A percentile compares a stretch with the other conserved stretches of the same genome.
Evolutionary conservation across 2,113 vertebrate species (phyloP).

Genomic region (Brienomyrus brachyistius): DNA sequence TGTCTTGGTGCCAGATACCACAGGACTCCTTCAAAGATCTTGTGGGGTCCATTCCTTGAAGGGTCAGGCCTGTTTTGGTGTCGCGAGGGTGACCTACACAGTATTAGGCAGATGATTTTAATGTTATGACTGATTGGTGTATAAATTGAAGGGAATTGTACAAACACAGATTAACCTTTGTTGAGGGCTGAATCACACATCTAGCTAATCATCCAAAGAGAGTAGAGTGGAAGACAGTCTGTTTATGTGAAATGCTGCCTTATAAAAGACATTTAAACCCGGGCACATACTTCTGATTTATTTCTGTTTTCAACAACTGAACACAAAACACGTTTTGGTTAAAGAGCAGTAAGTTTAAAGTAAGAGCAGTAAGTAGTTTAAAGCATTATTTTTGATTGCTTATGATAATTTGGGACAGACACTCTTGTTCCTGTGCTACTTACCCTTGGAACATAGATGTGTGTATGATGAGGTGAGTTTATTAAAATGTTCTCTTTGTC

Average conservation of each 20-base stretch:
- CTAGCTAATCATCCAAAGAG: background rate
- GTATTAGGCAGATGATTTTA: background rate
- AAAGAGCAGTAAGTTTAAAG: no score
- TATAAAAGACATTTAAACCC: background rate
- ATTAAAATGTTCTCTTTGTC: background rate
- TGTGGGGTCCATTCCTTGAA: no score
- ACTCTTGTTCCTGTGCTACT: background rate
- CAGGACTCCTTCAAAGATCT: no score
- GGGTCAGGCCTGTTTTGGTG: no score
- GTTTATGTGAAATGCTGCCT: background rate
- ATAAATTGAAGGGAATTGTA: background rate
- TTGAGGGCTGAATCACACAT: background rate
- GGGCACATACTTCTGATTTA: background rate
- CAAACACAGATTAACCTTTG: background rate
- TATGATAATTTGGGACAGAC: background rate
- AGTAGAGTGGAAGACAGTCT: background rate
- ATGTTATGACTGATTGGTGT: background rate
- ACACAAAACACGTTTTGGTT: background rate
- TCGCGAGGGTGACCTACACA: background rate
- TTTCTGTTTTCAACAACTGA: background rate
- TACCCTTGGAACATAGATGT: background rate
- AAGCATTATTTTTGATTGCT: background rate
- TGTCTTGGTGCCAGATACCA: no score
- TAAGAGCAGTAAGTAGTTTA: background rate
- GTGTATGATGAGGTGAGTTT: background rate